Evolutionary conservation across 2,797 vertebrate genomes (phyloP).

Genomic region (Sphaeramia orbicularis): DNA sequence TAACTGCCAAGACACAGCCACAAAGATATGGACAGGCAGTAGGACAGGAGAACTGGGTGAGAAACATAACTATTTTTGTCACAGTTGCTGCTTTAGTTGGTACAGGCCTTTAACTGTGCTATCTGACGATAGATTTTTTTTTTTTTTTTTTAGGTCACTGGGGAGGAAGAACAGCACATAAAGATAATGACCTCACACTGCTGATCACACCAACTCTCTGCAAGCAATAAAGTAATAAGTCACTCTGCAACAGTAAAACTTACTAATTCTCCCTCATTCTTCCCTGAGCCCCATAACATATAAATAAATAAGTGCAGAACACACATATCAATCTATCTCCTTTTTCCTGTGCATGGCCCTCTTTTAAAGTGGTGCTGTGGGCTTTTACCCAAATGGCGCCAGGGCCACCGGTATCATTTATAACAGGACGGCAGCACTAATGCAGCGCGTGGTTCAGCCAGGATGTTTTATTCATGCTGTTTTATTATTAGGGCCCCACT

Average conservation of each 20-base stretch:
- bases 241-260: slow-evolving; percentile 75
- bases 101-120: slow-evolving; percentile 25
- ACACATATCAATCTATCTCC: slow-evolving; percentile 83
- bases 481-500: slow-evolving; percentile 91
- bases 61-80: slow-evolving; percentile 25
- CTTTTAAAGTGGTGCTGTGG: slow-evolving; percentile 88
- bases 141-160: slow-evolving; percentile 55
- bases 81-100: slow-evolving; percentile 27
- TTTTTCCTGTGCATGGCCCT: slow-evolving; percentile 74
- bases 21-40: slow-evolving; percentile 2
- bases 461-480: slow-evolving; percentile 91
- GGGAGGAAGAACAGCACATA: slow-evolving; percentile 45
- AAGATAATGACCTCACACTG: slow-evolving; percentile 65
- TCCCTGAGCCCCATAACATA: slow-evolving; percentile 78
- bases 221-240: slow-evolving; percentile 78
- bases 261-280: slow-evolving; percentile 83
- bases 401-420: slow-evolving; percentile 88
- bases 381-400: slow-evolving; percentile 89
- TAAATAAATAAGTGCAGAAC: slow-evolving; percentile 86
- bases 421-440: slow-evolving; percentile 87
- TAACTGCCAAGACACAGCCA: slow-evolving; percentile 32
- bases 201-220: slow-evolving; percentile 61
- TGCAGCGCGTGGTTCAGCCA: slow-evolving; percentile 84
- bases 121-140: slow-evolving; percentile 14
- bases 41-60: slow-evolving; percentile 15